phyloP scores from a whole-genome alignment of 2,888 invertebrate species.

The Drosophila niveifrons region DNA sequence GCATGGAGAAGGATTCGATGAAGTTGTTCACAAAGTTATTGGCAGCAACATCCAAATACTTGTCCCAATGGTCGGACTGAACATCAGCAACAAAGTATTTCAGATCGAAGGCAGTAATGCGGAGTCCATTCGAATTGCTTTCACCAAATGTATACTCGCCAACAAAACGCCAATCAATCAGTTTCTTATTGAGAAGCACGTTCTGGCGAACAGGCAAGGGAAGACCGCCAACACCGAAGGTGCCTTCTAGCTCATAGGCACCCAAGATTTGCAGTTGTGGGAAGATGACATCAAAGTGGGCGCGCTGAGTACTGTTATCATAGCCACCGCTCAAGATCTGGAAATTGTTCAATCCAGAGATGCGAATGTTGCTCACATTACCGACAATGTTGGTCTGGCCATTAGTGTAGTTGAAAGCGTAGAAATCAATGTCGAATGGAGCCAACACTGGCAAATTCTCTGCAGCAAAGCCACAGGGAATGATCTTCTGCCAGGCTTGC shows the following conservation, averaged over 20 bases:
- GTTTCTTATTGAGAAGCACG: constrained; percentile 58
- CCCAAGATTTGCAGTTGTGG: constrained; percentile 67
- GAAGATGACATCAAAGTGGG: constrained; percentile 65
- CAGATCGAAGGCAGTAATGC: constrained; percentile 58
- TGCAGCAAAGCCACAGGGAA: constrained; percentile 74
- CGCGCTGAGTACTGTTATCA: constrained; percentile 47
- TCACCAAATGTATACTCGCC: constrained; percentile 53
- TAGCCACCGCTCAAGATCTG: constrained; percentile 55
- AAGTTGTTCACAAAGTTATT: constrained; percentile 73
- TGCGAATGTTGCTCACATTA: constrained; percentile 62
- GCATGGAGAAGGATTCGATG: constrained; percentile 38
- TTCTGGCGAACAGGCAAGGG: constrained; percentile 45
- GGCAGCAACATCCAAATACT: constrained; percentile 63
- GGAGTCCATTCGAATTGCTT: constrained; percentile 54
- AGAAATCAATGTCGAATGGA: constrained; percentile 50
- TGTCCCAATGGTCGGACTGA: constrained; percentile 59
- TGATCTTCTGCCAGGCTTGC: constrained; percentile 61
- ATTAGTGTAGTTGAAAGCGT: constrained; percentile 25
- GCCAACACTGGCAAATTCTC: constrained; percentile 68
- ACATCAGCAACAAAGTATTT: constrained; percentile 61
- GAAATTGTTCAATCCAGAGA: constrained; percentile 67
- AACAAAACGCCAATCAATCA: constrained; percentile 63
- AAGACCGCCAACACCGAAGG: constrained; percentile 46
- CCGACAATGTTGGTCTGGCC: constrained; percentile 55
- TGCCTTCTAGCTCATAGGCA: constrained; percentile 55